Evolutionary conservation across 2,113 vertebrate genomes (phyloP), one percentile per base, ranked within the genome.

Genomic region (Gallinago undulata): DNA sequence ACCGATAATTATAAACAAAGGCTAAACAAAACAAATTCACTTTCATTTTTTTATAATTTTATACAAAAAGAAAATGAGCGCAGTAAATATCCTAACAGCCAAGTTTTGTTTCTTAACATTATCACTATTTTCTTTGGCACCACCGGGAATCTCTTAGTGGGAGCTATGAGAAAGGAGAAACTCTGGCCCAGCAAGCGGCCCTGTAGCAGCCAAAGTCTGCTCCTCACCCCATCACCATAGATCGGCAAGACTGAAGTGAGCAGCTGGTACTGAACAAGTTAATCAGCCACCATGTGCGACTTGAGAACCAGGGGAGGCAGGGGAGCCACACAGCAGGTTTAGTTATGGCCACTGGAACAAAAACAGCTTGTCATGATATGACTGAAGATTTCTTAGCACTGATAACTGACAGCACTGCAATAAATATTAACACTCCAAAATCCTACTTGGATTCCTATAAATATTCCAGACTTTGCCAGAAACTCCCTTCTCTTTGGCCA

Each of bases 111-210:
- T 92, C 91, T 92, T 94, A 94, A 57, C 62, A 76, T 92, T 97
- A 90, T 96, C 96, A 75, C 67, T 95, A 25, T 97, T 98, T 97
- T 91, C 81, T 97, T 98, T 98, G 97, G 97, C 96, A 95, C 62
- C 10, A n/a, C 53, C 67, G 51, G 85, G 55, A 94, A 82, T 73
- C 57, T 84, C 69, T 74, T 64, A 85, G 92, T 0, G 0, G 86
- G 89, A 88, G 80, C 64, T 89, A 88, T 66, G 51, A 95, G 79
- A 90, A 96, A 97, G 27, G 87, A 92, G 93, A 87, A 92, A 90
- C 31, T 94, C 55, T 84, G 64, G 69, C 91, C 85, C 82, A 92
- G 93, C 69, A 76, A 94, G 91, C 94, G 41, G 67, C 33, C 72
- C 78, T 57, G 53, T 56, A 84, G 66, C 93, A 93, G 94, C 81